phyloP scores from a whole-genome alignment of 2,113 vertebrate genomes.

The Mormyrus iriodes region DNA sequence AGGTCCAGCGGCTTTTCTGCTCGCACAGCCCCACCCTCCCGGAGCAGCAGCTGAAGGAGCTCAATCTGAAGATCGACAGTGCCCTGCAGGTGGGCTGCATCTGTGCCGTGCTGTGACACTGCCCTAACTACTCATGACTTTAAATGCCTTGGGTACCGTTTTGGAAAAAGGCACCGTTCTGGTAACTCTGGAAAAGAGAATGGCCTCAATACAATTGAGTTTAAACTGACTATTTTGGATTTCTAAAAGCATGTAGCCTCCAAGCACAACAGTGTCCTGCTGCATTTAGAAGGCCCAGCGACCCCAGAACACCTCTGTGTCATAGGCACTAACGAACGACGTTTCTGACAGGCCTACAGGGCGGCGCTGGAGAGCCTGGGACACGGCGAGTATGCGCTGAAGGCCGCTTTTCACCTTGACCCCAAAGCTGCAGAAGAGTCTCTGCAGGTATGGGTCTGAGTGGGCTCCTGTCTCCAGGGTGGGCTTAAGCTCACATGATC shows the following conservation, averaged over 20 bases:
- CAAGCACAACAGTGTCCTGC: background rate
- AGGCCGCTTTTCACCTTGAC: slow-evolving; percentile 92
- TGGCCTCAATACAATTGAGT: background rate
- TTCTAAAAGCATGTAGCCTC: background rate
- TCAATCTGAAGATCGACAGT: slow-evolving; percentile 89
- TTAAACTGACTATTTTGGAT: background rate
- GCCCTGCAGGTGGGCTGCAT: slow-evolving; percentile 78
- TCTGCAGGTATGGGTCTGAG: slow-evolving; percentile 72
- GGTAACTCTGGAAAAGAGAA: background rate
- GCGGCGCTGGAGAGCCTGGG: slow-evolving; percentile 88
- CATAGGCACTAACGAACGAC: background rate
- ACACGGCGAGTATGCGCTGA: slow-evolving; percentile 94
- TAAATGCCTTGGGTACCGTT: background rate
- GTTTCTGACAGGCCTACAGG: slow-evolving; percentile 76
- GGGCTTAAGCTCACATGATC: background rate
- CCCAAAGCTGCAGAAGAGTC: slow-evolving; percentile 90
- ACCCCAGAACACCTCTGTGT: background rate
- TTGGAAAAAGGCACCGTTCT: background rate
- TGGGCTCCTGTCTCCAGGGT: background rate
- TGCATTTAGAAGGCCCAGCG: background rate
- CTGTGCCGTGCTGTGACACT: background rate
- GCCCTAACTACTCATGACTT: background rate
- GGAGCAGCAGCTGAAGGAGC: slow-evolving; percentile 94
- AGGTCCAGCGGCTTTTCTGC: slow-evolving; percentile 97
- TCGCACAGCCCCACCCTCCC: slow-evolving; percentile 87